Evolutionary conservation across 92 coral and sea anemone species (phyloP), one percentile per base, ranked within the genome.

Genomic region (Porites rus): DNA sequence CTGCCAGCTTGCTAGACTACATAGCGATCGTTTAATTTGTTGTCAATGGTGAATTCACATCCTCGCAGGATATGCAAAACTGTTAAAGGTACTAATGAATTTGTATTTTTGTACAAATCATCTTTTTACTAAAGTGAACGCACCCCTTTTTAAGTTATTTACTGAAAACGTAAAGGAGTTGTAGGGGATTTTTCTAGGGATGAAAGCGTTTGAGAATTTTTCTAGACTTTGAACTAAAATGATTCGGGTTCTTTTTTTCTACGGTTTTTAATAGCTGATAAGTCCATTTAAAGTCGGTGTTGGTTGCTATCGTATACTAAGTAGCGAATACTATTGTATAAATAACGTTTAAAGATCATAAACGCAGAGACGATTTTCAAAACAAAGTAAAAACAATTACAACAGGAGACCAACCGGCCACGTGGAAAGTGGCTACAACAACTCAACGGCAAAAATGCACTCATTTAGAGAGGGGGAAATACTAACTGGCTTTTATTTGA

Each of bases 1-100:
- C 22, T 68, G 21, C 43, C 5, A 4, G 56, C 66, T 62, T 19
- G 65, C 14, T 46, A 19, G 19, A 4, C 20, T 7, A 21, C 17
- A 10, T 19, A 73, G 10, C 9, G 66, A 51, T 10, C 38, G 8
- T 8, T 31, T 53, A 70, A 71, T 71, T 69, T 52, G 86, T 81
- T 56, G 86, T 61, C 77, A 81, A 28, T 81, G 77, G 86, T 70
- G 77, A 81, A 20, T 14, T 56, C 13, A 58, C 69, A 51, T 69
- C 77, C 65, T 50, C 54, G n/a, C 7, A 28, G 77, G 64, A 67
- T 38, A 81, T 81, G 85, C 85, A 69, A 56, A 20, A 21, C 14
- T 50, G 28, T 2, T 38, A 24, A 16, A 53, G 53, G 25, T 25
- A 53, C n/a, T 16, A 3, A 62, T 56, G 24, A n/a, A 10, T n/a